These are phyloP conservation scores for Pyrrhosoma nymphula DNA, from an alignment of 2,888 invertebrate genomes.

Conservation along the genomic window DNA sequence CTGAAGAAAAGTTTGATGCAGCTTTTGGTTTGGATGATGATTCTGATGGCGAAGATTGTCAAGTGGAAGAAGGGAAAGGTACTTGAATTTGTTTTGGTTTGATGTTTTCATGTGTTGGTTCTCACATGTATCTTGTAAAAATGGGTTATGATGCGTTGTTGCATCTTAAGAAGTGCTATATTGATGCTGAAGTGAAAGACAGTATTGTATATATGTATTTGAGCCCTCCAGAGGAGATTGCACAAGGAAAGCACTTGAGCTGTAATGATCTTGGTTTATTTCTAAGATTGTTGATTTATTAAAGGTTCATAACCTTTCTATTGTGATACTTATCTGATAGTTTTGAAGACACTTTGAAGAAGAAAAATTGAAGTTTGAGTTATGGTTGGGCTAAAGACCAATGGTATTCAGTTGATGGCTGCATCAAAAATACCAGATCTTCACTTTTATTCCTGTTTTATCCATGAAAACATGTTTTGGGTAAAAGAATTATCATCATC, in stretches of 20 bases:
- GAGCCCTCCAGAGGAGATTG: background rate
- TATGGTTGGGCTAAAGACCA: no score
- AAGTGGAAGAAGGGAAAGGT: background rate
- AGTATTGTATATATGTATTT: background rate
- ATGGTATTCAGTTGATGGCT: no score
- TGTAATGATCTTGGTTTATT: no score
- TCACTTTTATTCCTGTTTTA: no score
- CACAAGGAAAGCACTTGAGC: background rate
- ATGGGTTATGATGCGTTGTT: background rate
- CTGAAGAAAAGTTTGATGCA: conserved; percentile 78
- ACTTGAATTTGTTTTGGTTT: background rate
- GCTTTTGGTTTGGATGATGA: conserved; percentile 75
- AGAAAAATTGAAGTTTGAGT: no score
- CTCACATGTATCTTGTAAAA: background rate
- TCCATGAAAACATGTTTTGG: no score
- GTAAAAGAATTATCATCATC: no score
- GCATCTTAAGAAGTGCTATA: background rate
- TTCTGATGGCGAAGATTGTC: background rate
- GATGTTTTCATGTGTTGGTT: background rate
- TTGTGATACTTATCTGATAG: no score
- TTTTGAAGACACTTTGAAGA: no score
- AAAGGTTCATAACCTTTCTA: no score
- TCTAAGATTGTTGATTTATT: no score
- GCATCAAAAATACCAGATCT: no score
- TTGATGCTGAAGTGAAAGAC: background rate